Conservation (phyloP, 2,113 vertebrate species). For the Sceloporus tristichus region DNA sequence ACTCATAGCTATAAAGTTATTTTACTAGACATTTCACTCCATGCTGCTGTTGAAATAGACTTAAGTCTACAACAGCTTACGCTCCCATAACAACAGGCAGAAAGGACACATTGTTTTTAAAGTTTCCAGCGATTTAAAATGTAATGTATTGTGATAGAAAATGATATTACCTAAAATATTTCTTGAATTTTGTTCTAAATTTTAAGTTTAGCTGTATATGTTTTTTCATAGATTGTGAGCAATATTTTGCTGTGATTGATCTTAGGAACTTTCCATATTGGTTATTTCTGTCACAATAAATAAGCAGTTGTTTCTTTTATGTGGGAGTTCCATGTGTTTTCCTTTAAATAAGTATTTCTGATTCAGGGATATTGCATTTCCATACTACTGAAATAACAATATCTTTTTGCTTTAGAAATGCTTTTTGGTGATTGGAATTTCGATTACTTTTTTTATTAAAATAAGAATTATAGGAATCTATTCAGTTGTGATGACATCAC, state of each 20-base stretch:
- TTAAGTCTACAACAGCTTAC: too few species aligned
- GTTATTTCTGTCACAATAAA: background rate
- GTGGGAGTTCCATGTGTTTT: conserved; percentile 20
- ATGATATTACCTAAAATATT: conserved; percentile 36
- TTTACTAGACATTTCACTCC: too few species aligned
- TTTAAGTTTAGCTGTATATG: conserved; percentile 49
- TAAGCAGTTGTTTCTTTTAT: background rate
- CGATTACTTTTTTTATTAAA: background rate
- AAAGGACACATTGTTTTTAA: background rate
- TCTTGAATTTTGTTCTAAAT: conserved; percentile 17
- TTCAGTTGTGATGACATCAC: background rate
- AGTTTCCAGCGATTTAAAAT: conserved; percentile 3
- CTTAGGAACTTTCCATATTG: conserved; percentile 29
- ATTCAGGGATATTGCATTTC: background rate
- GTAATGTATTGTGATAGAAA: background rate
- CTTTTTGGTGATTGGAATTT: background rate
- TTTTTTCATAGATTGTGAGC: conserved; percentile 49
- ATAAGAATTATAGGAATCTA: background rate
- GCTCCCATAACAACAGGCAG: background rate
- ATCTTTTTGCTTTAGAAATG: background rate
- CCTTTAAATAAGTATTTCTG: background rate
- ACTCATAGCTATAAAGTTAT: too few species aligned
- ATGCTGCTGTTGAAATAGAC: too few species aligned
- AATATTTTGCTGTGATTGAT: conserved; percentile 40
- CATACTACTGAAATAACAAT: background rate